Conservation (phyloP, 2,888 invertebrate genomes). For the Hydropsyche betteni region DNA sequence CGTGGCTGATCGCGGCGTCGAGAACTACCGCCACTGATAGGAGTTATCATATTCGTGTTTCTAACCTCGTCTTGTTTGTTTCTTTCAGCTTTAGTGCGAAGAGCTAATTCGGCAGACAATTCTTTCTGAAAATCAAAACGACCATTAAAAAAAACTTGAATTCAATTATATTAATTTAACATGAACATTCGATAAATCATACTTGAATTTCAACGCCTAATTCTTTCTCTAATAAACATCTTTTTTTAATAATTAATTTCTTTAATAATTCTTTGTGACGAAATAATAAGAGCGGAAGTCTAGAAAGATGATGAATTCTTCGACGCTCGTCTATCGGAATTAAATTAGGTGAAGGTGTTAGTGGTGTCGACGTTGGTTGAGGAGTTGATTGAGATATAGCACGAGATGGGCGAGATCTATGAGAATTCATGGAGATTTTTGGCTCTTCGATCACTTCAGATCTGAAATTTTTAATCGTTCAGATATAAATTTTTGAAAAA, state of each 20-base stretch:
- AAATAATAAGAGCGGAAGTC: slow-evolving; percentile 78
- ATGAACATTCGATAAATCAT: slow-evolving; percentile 23
- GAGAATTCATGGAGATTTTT: slow-evolving; percentile 52
- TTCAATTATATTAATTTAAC: not conserved
- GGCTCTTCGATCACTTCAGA: slow-evolving; percentile 50
- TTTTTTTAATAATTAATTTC: slow-evolving; percentile 91
- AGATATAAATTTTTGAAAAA: too few species aligned
- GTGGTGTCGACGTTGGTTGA: slow-evolving; percentile 64
- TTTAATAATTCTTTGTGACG: slow-evolving; percentile 92
- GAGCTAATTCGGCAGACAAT: slow-evolving; percentile 76
- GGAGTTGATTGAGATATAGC: slow-evolving; percentile 53
- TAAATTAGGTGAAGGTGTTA: slow-evolving; percentile 59
- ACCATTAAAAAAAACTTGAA: not conserved
- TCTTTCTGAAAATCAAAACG: slow-evolving; percentile 68
- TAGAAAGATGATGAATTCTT: slow-evolving; percentile 67
- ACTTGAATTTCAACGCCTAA: slow-evolving; percentile 90
- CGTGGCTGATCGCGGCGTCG: not conserved
- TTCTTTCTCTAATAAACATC: slow-evolving; percentile 88
- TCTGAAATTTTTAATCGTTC: slow-evolving; percentile 6
- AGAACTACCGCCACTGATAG: slow-evolving; percentile 1
- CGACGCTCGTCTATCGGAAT: slow-evolving; percentile 62
- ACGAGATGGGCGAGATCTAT: slow-evolving; percentile 57
- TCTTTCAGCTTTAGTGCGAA: slow-evolving; percentile 76
- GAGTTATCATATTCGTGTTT: slow-evolving; percentile 7
- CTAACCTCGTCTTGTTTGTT: slow-evolving; percentile 75